Evolutionary conservation across 2,113 vertebrate genomes (phyloP).

Genomic region (Lethenteron camtschaticum): DNA sequence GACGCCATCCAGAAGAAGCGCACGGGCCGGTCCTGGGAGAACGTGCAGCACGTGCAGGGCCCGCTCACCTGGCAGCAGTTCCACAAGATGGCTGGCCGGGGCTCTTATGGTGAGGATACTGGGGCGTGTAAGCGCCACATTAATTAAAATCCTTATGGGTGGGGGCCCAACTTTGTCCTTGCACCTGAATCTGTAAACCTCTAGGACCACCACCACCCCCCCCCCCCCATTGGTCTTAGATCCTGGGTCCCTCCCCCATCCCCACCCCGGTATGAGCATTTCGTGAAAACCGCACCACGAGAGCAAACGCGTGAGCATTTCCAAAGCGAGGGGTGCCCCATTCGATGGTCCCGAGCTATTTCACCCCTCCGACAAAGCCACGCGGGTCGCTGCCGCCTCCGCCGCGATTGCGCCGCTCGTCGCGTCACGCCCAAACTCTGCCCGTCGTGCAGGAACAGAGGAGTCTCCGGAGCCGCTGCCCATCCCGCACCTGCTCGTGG

Average conservation of each 20-base stretch:
- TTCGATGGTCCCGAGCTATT: no score
- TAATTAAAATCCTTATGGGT: no score
- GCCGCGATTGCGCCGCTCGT: no score
- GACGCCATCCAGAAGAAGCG: slow-evolving; percentile 95
- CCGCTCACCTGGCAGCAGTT: slow-evolving; percentile 98
- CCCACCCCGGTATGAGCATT: not conserved
- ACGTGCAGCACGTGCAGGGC: slow-evolving; percentile 92
- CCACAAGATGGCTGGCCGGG: slow-evolving; percentile 91
- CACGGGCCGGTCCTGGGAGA: slow-evolving; percentile 87
- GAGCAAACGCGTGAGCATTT: no score
- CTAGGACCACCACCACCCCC: not conserved
- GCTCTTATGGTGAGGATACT: slow-evolving; percentile 49
- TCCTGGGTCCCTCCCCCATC: not conserved
- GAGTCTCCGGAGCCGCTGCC: slow-evolving; percentile 84
- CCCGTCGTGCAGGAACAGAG: slow-evolving; percentile 42
- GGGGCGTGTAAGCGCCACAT: accelerated
- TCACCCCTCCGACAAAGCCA: no score
- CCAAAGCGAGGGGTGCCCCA: no score
- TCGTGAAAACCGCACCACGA: no score
- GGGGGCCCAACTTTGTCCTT: no score
- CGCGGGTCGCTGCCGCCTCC: no score
- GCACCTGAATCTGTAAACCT: not conserved
- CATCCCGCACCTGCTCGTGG: slow-evolving; percentile 68
- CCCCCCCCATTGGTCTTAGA: not conserved
- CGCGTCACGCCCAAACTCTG: no score